Base-by-base conservation (phyloP, 2,888 invertebrate species). In the Tenthredo scrophulariae region DNA sequence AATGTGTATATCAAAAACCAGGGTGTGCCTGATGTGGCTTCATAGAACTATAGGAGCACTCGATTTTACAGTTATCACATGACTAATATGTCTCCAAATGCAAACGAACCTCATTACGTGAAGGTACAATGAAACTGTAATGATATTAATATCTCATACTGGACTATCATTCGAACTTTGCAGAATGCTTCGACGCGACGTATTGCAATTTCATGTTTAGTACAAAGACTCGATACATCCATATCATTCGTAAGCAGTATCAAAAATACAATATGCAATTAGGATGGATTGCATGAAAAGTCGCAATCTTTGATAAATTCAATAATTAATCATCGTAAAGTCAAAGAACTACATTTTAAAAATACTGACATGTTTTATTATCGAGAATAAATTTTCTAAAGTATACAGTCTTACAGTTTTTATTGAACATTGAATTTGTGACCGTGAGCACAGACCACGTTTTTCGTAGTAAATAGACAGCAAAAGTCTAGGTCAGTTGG, bases 61-160 rank as follows among this genome's bases (percentile, higher is more conserved):
- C 40, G 40, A 46, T 67, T 83, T 67, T 46, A 83, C 67, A 67
- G 67, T 67, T 83, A 67, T 50, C 26, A 83, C 15, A 65, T 83
- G 46, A 83, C 26, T 70, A 67, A 83, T 70, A 83, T 70, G 67
- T 46, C 43, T 83, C 50, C 67, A 46, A 83, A 83, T 83, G 83
- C 26, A 46, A 67, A 50, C 46, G 33, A 50, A 83, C 46, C 46
- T 70, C 67, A 13, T 65, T 65, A 67, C 46, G 33, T 46, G n/a
- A 40, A 67, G 7, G 43, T 83, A 29, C n/a, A 43, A 67, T 22
- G n/a, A 37, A 40, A 80, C 80, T 80, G 40, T 58, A 43, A 40
- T 80, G 37, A n/a, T 40, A 0, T 26, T 62, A 26, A 13, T 22
- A 80, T 58, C 1, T 22, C 13, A 43, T 72, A 40, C 9, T 6